phyloP scores from a whole-genome alignment of 2,888 invertebrate genomes.

The Taphrorychus bicolor region DNA sequence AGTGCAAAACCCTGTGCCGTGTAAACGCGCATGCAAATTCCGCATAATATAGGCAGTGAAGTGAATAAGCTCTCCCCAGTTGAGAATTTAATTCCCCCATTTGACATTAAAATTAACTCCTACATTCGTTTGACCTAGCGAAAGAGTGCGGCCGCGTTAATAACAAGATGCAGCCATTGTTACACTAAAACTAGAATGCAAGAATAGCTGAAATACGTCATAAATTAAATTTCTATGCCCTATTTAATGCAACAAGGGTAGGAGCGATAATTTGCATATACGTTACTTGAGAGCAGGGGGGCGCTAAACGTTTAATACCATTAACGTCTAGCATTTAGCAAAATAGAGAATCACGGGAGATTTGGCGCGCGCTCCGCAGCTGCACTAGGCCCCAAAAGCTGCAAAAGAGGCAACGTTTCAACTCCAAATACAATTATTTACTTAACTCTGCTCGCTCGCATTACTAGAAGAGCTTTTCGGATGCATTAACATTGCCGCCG shows the following conservation, averaged over 20 bases:
- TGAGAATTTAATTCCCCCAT: constrained; percentile 16
- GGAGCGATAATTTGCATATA: constrained; percentile 6
- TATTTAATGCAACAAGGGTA: constrained; percentile 6
- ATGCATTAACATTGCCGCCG: background rate
- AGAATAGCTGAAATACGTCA: background rate
- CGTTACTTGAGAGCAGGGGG: constrained; percentile 4
- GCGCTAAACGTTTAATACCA: constrained; percentile 7
- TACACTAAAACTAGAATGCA: background rate
- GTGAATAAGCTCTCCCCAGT: constrained; percentile 9
- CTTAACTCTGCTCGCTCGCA: background rate
- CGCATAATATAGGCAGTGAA: constrained; percentile 6
- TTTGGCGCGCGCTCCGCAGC: constrained; percentile 7
- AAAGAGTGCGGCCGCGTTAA: background rate
- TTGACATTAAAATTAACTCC: constrained; percentile 8
- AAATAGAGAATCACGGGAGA: constrained; percentile 7
- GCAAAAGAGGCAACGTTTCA: constrained; percentile 1
- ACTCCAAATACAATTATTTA: constrained; percentile 4
- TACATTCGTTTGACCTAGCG: no score
- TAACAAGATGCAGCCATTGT: background rate
- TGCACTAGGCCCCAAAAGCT: constrained; percentile 1
- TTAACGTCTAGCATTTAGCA: constrained; percentile 9
- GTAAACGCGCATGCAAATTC: constrained; percentile 14
- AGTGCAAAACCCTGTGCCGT: background rate
- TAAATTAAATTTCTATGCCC: constrained; percentile 6
- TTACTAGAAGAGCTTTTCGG: background rate